phyloP scores from a whole-genome alignment of 2,797 vertebrate genomes.

The Agapornis canus region DNA sequence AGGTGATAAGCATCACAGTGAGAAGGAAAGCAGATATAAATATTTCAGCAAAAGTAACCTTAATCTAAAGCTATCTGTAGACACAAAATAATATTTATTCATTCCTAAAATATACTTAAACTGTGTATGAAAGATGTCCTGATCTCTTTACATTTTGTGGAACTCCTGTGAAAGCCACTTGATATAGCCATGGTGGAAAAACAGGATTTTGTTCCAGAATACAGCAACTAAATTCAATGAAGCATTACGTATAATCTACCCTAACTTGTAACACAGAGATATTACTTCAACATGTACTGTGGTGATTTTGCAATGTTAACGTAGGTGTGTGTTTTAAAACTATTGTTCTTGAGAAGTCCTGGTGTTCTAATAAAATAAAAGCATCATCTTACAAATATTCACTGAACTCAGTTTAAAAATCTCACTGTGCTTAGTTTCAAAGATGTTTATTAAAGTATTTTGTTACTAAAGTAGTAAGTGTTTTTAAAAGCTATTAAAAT shows the following conservation, averaged over 20 bases:
- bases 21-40: slow-evolving; percentile 72
- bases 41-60: slow-evolving; percentile 77
- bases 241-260: background rate
- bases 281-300: background rate
- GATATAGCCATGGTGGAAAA: background rate
- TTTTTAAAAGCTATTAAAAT: background rate
- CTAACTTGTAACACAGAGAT: background rate
- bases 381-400: background rate
- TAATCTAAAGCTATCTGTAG: slow-evolving; percentile 70
- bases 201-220: background rate
- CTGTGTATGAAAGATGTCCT: background rate
- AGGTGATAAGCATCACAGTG: slow-evolving; percentile 76
- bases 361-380: background rate
- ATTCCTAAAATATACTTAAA: slow-evolving; percentile 10
- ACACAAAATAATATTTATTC: slow-evolving; percentile 62
- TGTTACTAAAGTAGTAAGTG: background rate
- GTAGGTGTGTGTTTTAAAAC: background rate
- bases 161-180: background rate
- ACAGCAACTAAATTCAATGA: background rate
- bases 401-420: background rate
- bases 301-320: background rate
- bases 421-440: background rate
- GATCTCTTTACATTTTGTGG: background rate
- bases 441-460: background rate
- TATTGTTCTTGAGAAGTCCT: background rate